phyloP scores from a whole-genome alignment of 2,888 invertebrate genomes.

The Drosophila hamatofila region DNA sequence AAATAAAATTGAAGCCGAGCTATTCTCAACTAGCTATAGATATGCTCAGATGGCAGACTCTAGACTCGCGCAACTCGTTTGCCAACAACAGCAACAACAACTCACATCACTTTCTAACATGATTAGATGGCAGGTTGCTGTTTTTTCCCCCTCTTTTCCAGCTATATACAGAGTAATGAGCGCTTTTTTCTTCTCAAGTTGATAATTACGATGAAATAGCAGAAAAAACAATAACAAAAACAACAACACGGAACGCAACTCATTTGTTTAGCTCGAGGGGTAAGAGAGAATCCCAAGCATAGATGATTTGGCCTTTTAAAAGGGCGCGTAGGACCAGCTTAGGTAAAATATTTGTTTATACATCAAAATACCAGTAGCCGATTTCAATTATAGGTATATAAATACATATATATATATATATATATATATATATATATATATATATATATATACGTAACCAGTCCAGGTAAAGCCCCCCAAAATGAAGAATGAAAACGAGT shows the following conservation, averaged over 20 bases:
- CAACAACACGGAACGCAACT: conserved; percentile 39
- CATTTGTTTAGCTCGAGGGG: conserved; percentile 63
- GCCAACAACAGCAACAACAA: conserved; percentile 13
- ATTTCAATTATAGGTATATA: conserved; percentile 63
- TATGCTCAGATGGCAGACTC: conserved; percentile 4
- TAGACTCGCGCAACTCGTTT: conserved; percentile 59
- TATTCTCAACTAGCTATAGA: conserved; percentile 28
- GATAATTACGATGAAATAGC: conserved; percentile 77
- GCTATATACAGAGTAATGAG: conserved; percentile 59
- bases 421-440: no score
- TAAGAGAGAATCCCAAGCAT: conserved; percentile 17
- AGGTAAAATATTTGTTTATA: conserved; percentile 76
- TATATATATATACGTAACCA: neutral
- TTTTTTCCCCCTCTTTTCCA: conserved; percentile 14
- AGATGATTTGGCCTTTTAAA: conserved; percentile 60
- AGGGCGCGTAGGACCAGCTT: conserved; percentile 47
- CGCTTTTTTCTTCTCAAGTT: conserved; percentile 73
- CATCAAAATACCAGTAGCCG: conserved; percentile 78
- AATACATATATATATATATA: neutral
- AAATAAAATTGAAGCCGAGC: conserved; percentile 19
- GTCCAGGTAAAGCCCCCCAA: conserved; percentile 27
- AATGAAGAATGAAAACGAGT: neutral
- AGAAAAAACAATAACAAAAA: conserved; percentile 45
- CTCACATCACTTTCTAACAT: conserved; percentile 71
- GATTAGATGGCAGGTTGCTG: conserved; percentile 53